Percentiles rank a stretch among this genome's conserved stretches.
Evolutionary conservation across 2,113 vertebrate genomes (phyloP).

Genomic region (Sceloporus tristichus): DNA sequence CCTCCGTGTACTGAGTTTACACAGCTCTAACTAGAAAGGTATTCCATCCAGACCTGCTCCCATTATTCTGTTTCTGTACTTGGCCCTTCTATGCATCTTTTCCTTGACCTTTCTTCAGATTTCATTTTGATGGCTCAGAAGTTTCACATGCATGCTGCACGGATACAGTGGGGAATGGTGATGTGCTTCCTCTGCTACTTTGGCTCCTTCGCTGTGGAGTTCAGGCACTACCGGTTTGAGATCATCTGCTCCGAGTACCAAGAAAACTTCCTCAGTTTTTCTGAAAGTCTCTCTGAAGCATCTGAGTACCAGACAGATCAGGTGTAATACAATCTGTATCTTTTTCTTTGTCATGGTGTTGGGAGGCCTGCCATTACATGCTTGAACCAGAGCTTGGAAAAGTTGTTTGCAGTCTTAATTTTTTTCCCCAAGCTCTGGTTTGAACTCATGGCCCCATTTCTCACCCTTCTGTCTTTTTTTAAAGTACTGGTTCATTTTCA

Average conservation of each 20-base stretch:
- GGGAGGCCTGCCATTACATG: constrained; percentile 51
- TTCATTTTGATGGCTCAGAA: constrained; percentile 81
- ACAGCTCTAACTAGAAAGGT: no score
- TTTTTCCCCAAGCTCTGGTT: not conserved
- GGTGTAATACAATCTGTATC: constrained; percentile 68
- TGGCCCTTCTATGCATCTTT: not conserved
- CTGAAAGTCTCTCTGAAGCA: constrained; percentile 80
- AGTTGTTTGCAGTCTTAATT: not conserved
- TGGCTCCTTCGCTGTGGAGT: constrained; percentile 89
- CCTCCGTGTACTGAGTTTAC: not conserved
- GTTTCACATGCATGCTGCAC: constrained; percentile 84
- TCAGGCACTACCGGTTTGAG: constrained; percentile 88
- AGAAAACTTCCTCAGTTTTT: constrained; percentile 80
- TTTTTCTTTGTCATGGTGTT: not conserved
- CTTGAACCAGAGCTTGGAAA: not conserved
- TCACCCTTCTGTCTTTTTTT: not conserved
- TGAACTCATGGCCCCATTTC: constrained; percentile 56
- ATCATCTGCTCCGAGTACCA: constrained; percentile 82
- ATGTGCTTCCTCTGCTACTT: constrained; percentile 92
- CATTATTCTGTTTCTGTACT: rapidly evolving
- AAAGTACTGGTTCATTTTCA: constrained; percentile 56
- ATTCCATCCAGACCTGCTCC: not conserved
- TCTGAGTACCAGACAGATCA: constrained; percentile 84
- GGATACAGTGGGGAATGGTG: constrained; percentile 90
- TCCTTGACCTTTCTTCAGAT: constrained; percentile 85